Evolutionary conservation across 2,888 invertebrate genomes (phyloP).

Genomic region (Neoaliturus tenellus): DNA sequence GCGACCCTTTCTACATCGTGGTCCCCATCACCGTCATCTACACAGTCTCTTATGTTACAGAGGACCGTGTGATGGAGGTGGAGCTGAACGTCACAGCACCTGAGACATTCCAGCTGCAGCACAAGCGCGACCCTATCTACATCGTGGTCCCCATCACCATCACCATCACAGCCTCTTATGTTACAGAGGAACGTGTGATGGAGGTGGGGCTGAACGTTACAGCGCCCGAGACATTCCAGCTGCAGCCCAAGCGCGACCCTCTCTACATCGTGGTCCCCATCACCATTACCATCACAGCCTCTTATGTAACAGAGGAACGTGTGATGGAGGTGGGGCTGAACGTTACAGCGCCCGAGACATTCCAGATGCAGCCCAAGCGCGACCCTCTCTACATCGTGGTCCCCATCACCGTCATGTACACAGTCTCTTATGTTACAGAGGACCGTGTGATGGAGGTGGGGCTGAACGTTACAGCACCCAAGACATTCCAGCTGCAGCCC

Average conservation of each 20-base stretch:
- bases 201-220: too few species aligned
- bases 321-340: too few species aligned
- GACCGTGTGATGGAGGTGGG: neutral
- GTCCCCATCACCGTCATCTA: constrained; percentile 78
- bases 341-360: too few species aligned
- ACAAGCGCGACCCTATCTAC: constrained; percentile 74
- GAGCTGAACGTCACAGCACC: neutral
- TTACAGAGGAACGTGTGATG: too few species aligned
- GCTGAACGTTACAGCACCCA: neutral
- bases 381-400: too few species aligned
- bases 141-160: constrained; percentile 84
- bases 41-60: neutral
- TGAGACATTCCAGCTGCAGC: constrained; percentile 4
- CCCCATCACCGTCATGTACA: too few species aligned
- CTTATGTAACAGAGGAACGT: too few species aligned
- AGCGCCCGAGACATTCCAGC: too few species aligned
- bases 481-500: constrained; percentile 27
- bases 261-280: too few species aligned
- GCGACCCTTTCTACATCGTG: constrained; percentile 78
- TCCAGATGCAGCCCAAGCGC: too few species aligned
- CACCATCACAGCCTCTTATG: constrained; percentile 77
- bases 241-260: too few species aligned
- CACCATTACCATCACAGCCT: too few species aligned
- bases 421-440: neutral
- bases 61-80: constrained; percentile 10